Percentiles rank a stretch among this genome's conserved stretches.
Evolutionary conservation across 2,888 invertebrate genomes (phyloP).

Genomic region (Macrosoma leucophasiata): DNA sequence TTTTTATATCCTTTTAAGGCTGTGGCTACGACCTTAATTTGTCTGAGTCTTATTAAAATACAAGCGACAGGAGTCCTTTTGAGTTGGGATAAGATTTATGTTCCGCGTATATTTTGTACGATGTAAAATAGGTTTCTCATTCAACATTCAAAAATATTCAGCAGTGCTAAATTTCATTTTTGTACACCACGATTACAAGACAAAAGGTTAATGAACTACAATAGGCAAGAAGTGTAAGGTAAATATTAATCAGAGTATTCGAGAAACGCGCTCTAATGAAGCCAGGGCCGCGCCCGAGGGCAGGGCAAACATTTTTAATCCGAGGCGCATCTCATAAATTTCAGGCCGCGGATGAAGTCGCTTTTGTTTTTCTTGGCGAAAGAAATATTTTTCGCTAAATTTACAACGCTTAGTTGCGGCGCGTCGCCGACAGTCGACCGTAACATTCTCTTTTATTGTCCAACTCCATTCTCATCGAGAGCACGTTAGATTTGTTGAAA

Average conservation of each 20-base stretch:
- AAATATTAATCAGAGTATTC: conserved; percentile 70
- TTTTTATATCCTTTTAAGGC: no score
- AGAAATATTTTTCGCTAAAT: conserved; percentile 62
- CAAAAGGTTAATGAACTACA: conserved; percentile 55
- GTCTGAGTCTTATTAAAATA: no score
- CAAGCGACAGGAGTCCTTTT: no score
- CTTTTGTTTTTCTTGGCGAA: conserved; percentile 64
- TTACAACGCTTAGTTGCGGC: conserved; percentile 50
- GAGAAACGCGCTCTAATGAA: conserved; percentile 63
- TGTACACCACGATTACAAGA: conserved; percentile 23
- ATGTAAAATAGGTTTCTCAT: no score
- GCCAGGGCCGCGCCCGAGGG: conserved; percentile 55
- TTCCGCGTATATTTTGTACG: no score
- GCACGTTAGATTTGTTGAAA: conserved; percentile 24
- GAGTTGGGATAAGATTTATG: no score
- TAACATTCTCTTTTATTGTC: conserved; percentile 38
- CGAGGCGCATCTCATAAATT: conserved; percentile 71
- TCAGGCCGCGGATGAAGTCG: conserved; percentile 57
- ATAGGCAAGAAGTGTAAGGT: conserved; percentile 61
- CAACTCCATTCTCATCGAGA: conserved; percentile 39
- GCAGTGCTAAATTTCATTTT: conserved; percentile 2
- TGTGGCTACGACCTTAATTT: no score
- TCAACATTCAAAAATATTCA: no score
- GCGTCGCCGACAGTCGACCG: conserved; percentile 32
- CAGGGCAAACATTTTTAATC: conserved; percentile 71